Evolutionary conservation across 2,797 vertebrate species (phyloP), one percentile per base, ranked within the genome.

Genomic region (Onychomys torridus): DNA sequence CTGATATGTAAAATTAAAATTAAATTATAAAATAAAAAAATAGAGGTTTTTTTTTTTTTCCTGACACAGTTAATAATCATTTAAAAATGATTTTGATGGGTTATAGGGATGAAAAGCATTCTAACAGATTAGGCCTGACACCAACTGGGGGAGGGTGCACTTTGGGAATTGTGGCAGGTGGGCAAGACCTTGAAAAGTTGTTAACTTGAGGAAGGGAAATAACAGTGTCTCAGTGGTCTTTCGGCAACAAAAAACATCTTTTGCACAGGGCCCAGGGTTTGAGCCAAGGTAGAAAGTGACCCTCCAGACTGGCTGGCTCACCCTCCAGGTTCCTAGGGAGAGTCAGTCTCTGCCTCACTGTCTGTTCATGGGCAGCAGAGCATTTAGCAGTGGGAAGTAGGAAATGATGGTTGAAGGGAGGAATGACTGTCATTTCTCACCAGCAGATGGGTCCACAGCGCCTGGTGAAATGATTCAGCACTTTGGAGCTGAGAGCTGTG

Each of bases 401-500:
- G 97, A 97, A 96, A 90, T 96, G 96, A 97, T 97, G 93, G 90
- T 4, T 61, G 96, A 95, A 91, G 94, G 7, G 8, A 93, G 90
- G 97, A 97, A 96, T 97, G 96, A 85, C 94, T 96, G 88, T 97
- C 96, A 93, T 90, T 98, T 97, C 96, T 97, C 95, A 93, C 89
- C 92, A 97, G 89, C 97, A 27, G 96, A 95, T 90, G 25, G 88
- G 97, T 92, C 19, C 3, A 92, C 90, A 93, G 90, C 57, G 59
- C 94, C 96, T 95, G 95, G 92, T 89, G 96, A 96, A 97, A 97
- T 97, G 97, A 95, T 93, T 97, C 97, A 91, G 88, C 95, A 97
- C 32, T 97, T 96, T 97, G 0, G n/a, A 76, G 96, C 92, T 71
- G 49, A 49, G 93, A 95, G 93, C 78, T 96, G 67, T 95, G 97